Percentiles rank a stretch among this genome's conserved stretches.
phyloP scores from a whole-genome alignment of 2,113 vertebrate genomes.

The Theristicus caerulescens region DNA sequence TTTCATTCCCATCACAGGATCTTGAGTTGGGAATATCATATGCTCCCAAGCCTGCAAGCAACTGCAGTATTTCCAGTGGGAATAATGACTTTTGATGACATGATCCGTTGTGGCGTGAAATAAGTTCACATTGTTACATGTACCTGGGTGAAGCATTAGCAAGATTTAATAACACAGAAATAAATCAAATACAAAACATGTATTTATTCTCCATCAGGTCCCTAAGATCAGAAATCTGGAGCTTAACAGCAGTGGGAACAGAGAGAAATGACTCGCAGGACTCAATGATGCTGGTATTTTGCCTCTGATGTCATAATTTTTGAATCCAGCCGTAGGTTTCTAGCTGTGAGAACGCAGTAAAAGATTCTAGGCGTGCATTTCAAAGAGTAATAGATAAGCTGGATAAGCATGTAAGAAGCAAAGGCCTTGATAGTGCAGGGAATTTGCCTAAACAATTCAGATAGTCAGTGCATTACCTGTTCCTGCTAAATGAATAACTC shows the following conservation, averaged over 20 bases:
- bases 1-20: slow-evolving; percentile 24
- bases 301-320: background rate
- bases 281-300: background rate
- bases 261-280: background rate
- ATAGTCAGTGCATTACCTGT: background rate
- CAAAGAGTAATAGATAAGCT: background rate
- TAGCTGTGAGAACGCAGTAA: background rate
- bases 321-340: background rate
- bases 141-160: background rate
- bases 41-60: background rate
- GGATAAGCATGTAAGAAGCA: background rate
- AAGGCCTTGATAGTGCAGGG: background rate
- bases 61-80: background rate
- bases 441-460: slow-evolving; percentile 1
- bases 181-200: background rate
- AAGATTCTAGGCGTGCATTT: background rate
- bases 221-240: background rate
- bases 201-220: background rate
- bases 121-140: background rate
- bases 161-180: slow-evolving; percentile 9
- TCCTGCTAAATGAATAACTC: background rate
- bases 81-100: background rate
- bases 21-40: background rate
- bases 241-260: background rate
- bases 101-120: slow-evolving; percentile 36